Conservation (phyloP, 2,888 invertebrate genomes). For the Allophyes oxyacanthae region DNA sequence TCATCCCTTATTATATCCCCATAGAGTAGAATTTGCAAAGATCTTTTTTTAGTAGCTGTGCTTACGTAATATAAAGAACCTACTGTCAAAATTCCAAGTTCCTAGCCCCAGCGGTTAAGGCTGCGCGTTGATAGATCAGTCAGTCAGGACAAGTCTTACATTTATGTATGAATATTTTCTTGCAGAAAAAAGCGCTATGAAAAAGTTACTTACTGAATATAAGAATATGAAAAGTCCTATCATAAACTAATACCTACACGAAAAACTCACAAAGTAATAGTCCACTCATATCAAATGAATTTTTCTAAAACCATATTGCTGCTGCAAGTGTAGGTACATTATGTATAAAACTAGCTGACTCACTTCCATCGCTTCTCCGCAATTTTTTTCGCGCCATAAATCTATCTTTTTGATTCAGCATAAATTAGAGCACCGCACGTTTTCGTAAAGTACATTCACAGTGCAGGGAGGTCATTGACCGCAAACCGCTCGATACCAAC, state of each 20-base stretch:
- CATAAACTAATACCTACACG: too few species aligned
- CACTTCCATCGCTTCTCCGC: constrained; percentile 33
- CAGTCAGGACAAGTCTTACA: too few species aligned
- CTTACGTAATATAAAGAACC: too few species aligned
- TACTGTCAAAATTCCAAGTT: too few species aligned
- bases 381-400: constrained; percentile 55
- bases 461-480: constrained; percentile 55
- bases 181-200: too few species aligned
- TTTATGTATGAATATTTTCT: too few species aligned
- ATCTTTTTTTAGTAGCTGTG: too few species aligned
- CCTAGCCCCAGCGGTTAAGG: too few species aligned
- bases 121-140: too few species aligned
- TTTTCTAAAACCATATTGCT: constrained; percentile 37
- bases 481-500: constrained; percentile 52
- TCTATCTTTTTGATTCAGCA: constrained; percentile 53
- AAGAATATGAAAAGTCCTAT: constrained; percentile 12
- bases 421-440: constrained; percentile 47
- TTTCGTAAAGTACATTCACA: constrained; percentile 36
- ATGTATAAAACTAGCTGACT: constrained; percentile 35
- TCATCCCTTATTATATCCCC: too few species aligned
- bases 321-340: constrained; percentile 20
- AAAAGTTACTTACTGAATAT: not conserved
- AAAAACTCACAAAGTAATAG: too few species aligned
- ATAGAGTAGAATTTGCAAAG: too few species aligned
- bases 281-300: constrained; percentile 26